phyloP scores from a whole-genome alignment of 2,113 vertebrate species.

The Emydocephalus ijimae region DNA sequence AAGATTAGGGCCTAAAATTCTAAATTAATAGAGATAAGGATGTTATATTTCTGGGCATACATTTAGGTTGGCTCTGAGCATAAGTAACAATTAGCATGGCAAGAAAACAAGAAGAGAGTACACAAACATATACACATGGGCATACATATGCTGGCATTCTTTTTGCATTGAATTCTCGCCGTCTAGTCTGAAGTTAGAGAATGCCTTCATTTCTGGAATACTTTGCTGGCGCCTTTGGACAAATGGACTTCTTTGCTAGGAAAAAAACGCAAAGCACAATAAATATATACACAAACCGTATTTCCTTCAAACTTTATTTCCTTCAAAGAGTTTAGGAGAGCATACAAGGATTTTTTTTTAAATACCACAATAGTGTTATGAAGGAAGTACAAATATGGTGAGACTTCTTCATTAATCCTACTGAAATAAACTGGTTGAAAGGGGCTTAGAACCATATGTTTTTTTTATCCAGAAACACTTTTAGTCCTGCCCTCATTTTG shows the following conservation, averaged over 20 bases:
- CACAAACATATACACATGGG: slow-evolving; percentile 27
- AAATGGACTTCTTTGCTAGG: slow-evolving; percentile 60
- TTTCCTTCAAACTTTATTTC: neutral
- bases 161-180: slow-evolving; percentile 71
- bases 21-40: neutral
- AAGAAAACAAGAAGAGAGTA: slow-evolving; percentile 73
- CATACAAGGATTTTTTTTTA: neutral
- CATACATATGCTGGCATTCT: neutral
- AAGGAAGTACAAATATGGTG: neutral
- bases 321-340: neutral
- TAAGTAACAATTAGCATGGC: slow-evolving; percentile 64
- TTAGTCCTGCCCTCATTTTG: neutral
- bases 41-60: slow-evolving; percentile 17
- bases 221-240: slow-evolving; percentile 47
- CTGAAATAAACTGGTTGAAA: neutral
- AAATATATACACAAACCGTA: neutral
- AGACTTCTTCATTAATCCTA: neutral
- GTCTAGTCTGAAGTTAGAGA: slow-evolving; percentile 67
- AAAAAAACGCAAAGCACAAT: slow-evolving; percentile 34
- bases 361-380: neutral
- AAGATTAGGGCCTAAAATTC: neutral
- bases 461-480: neutral
- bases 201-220: slow-evolving; percentile 56
- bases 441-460: neutral
- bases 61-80: slow-evolving; percentile 65